Conservation (phyloP, 2,797 vertebrate species). For the Trachops cirrhosus region DNA sequence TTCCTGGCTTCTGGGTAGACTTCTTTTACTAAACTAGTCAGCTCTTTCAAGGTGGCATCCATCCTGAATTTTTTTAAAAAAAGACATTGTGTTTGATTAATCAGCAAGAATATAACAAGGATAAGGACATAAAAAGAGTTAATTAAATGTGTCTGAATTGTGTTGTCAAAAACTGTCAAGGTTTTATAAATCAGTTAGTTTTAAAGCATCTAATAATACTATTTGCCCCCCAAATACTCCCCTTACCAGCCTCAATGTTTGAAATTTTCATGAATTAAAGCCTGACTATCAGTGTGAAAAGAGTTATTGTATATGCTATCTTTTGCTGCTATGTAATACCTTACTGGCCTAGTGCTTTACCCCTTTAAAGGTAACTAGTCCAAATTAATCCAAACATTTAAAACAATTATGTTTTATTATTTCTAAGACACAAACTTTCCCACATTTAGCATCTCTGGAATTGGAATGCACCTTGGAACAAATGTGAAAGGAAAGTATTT, state of each 20-base stretch:
- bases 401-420: neutral
- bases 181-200: neutral
- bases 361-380: neutral
- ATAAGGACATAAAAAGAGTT: neutral
- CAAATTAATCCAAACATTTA: conserved; percentile 7
- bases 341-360: neutral
- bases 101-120: conserved; percentile 13
- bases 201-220: neutral
- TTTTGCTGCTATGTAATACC: neutral
- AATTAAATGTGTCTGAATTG: neutral
- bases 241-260: neutral
- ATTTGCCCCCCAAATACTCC: neutral
- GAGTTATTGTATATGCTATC: neutral
- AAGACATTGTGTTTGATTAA: conserved; percentile 23
- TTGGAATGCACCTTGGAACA: neutral
- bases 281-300: neutral
- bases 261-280: neutral
- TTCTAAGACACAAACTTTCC: neutral
- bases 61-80: conserved; percentile 86
- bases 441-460: neutral
- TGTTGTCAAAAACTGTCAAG: neutral
- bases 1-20: conserved; percentile 98
- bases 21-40: conserved; percentile 98
- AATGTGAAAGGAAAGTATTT: neutral
- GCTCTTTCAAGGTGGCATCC: conserved; percentile 97